Evolutionary conservation across 2,888 invertebrate genomes (phyloP).

Genomic region (Thyatira batis): DNA sequence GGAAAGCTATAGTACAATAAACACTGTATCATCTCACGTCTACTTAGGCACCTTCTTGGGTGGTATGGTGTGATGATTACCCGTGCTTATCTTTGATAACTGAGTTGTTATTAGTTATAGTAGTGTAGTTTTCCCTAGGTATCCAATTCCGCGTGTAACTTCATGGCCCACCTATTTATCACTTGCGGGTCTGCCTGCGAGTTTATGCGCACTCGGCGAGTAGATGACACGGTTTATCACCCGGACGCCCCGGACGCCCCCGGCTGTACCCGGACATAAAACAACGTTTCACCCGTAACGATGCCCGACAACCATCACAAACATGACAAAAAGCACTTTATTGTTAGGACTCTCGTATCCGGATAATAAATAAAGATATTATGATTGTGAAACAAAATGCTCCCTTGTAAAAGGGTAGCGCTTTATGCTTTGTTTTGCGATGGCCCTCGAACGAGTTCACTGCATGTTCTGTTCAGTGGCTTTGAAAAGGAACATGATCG

Average conservation of each 20-base stretch:
- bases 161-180: background rate
- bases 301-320: background rate
- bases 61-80: no score
- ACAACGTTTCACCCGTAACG: background rate
- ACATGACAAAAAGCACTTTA: constrained; percentile 2
- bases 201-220: background rate
- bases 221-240: background rate
- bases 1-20: no score
- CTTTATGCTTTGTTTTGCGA: background rate
- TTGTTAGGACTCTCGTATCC: constrained; percentile 1
- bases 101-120: background rate
- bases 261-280: background rate
- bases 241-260: background rate
- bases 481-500: background rate
- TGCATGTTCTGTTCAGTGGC: background rate
- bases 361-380: constrained; percentile 3
- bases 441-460: background rate
- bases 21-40: no score
- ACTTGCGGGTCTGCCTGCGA: background rate
- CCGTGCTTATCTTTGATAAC: no score
- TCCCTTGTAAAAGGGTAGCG: constrained; percentile 1
- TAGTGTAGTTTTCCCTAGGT: no score
- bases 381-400: background rate
- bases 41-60: no score
- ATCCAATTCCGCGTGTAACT: background rate